These are phyloP conservation scores for Leptopilina clavipes DNA, from an alignment of 1,140 invertebrate genomes.

Conservation along the genomic window DNA sequence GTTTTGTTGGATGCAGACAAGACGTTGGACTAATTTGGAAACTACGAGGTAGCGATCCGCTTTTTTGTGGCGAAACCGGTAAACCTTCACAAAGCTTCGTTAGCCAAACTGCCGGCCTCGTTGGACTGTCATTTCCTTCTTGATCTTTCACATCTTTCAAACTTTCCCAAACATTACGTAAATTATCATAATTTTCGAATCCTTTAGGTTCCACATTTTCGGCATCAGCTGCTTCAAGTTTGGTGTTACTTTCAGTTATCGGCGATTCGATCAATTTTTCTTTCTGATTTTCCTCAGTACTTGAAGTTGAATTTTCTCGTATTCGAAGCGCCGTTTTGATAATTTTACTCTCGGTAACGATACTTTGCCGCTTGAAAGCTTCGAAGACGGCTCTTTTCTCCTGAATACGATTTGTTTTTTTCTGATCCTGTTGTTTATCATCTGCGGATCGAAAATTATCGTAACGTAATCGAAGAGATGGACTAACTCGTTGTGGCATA, in stretches of 20 bases:
- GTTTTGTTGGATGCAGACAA: slow-evolving; percentile 58
- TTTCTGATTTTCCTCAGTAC: slow-evolving; percentile 44
- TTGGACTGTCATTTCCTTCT: slow-evolving; percentile 72
- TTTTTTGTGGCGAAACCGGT: slow-evolving; percentile 77
- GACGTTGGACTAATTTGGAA: slow-evolving; percentile 75
- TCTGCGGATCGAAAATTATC: slow-evolving; percentile 61
- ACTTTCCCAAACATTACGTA: slow-evolving; percentile 73
- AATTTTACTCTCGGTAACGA: slow-evolving; percentile 66
- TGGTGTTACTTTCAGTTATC: slow-evolving; percentile 49
- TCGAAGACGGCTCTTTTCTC: slow-evolving; percentile 67
- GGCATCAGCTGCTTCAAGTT: background rate
- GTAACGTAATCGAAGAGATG: slow-evolving; percentile 62
- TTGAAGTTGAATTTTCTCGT: slow-evolving; percentile 58
- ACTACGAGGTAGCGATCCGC: slow-evolving; percentile 85
- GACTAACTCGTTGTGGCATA: slow-evolving; percentile 49
- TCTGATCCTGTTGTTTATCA: slow-evolving; percentile 42
- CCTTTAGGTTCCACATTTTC: slow-evolving; percentile 43
- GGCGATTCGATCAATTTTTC: slow-evolving; percentile 55
- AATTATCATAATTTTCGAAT: slow-evolving; percentile 74
- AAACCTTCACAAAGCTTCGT: slow-evolving; percentile 78
- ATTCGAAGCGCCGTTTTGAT: slow-evolving; percentile 65
- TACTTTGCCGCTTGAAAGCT: slow-evolving; percentile 64
- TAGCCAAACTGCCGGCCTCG: slow-evolving; percentile 78
- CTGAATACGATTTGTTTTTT: slow-evolving; percentile 49
- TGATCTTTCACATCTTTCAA: slow-evolving; percentile 54